Conservation (phyloP, 30 jellyfish, hydroid and myxozoan genomes). For the Cassiopea xamachana region DNA sequence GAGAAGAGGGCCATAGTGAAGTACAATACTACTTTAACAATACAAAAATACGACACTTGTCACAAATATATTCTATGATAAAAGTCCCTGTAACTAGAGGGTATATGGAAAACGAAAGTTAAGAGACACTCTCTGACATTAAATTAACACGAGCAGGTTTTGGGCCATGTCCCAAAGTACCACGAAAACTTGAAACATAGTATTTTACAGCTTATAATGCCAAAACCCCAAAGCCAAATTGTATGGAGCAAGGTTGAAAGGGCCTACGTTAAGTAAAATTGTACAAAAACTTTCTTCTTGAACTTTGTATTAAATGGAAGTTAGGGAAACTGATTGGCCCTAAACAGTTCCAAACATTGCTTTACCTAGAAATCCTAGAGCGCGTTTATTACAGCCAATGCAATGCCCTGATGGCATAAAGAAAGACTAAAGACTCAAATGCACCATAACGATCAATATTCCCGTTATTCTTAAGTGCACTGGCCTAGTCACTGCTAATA, state of each 20-base stretch:
- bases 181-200: neutral
- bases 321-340: no score
- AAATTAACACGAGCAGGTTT: neutral
- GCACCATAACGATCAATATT: neutral
- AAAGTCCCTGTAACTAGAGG: neutral
- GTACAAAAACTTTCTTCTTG: no score
- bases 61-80: neutral
- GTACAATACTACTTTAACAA: no score
- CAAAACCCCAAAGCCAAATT: no score
- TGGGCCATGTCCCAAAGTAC: neutral
- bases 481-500: neutral
- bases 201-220: no score
- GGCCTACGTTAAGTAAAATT: no score
- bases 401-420: neutral
- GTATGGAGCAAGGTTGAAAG: no score
- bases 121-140: neutral
- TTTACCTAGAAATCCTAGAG: no score
- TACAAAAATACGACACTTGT: neutral
- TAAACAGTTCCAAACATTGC: no score
- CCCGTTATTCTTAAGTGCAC: neutral
- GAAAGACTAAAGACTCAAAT: neutral
- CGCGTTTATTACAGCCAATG: no score
- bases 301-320: no score
- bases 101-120: neutral
- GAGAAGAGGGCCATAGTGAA: neutral